Conservation (phyloP, 2,113 vertebrate genomes). For the Scomber scombrus region DNA sequence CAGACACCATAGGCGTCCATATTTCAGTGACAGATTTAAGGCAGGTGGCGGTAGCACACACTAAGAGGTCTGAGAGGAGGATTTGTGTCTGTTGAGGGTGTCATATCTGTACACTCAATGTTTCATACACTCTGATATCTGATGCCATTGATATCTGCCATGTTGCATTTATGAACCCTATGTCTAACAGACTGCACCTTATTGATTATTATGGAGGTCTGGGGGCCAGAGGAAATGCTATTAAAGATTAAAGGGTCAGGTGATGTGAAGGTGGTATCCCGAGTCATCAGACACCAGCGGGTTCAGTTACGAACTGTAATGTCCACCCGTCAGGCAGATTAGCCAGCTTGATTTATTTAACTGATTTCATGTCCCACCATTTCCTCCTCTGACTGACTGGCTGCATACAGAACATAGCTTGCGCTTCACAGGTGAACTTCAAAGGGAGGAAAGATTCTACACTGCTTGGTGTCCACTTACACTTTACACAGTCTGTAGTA, state of each 20-base stretch:
- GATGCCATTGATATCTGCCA: conserved; percentile 54
- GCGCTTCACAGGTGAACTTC: conserved; percentile 60
- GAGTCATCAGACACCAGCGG: conserved; percentile 81
- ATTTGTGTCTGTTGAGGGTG: conserved; percentile 12
- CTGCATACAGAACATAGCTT: conserved; percentile 25
- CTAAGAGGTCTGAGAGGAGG: neutral
- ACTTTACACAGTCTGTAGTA: conserved; percentile 20
- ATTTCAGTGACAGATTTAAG: conserved; percentile 19
- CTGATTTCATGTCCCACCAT: conserved; percentile 78
- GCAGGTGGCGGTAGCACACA: neutral
- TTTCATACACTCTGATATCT: conserved; percentile 32
- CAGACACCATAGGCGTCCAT: conserved; percentile 20
- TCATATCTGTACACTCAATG: neutral
- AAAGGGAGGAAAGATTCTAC: conserved; percentile 52
- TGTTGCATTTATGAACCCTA: conserved; percentile 58
- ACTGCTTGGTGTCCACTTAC: conserved; percentile 44
- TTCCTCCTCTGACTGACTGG: conserved; percentile 58
- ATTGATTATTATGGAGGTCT: conserved; percentile 75
- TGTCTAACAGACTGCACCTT: conserved; percentile 66
- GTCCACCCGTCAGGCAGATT: conserved; percentile 82
- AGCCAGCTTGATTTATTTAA: conserved; percentile 86
- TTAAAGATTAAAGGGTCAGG: conserved; percentile 84
- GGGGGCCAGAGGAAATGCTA: conserved; percentile 78
- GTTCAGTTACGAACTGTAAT: conserved; percentile 82
- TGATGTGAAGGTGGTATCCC: conserved; percentile 83